Base-by-base conservation (phyloP, 2,888 invertebrate species). In the Dendrolimus pini region DNA sequence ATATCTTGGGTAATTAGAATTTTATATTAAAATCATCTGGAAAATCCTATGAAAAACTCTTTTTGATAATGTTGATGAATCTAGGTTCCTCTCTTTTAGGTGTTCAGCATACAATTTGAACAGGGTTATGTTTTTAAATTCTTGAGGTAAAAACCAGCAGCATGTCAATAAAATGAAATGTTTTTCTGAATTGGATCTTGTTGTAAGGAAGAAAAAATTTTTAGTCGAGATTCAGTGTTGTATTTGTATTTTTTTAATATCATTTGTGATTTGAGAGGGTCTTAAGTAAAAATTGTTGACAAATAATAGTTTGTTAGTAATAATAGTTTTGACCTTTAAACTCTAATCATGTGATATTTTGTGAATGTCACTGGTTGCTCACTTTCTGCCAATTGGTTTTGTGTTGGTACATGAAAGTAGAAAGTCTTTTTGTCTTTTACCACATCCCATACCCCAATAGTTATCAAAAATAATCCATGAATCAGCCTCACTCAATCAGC, bases 11-110 rank as follows among this genome's bases (percentile, higher is more conserved):
- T 14, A 54, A 54, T 9, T 56, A 52, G 52, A 60, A 60, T 54
- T 56, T 60, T 14, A 58, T 58, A 59, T 59, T 59, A 56, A 60
- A 62, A 57, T 57, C 53, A 13, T 57, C 57, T 55, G 59, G 55
- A 59, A 59, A 41, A 53, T 58, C 53, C 18, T 55, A 55, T 54
- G 52, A 58, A 60, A 60, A 47, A 60, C 58, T 60, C 52, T 55
- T 57, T 60, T 55, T 55, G 6, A 30, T 30, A 30, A 30, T 30
- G 6, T 6, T 30, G 55, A 55, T 55, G 55, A 58, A 52, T 59
- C 59, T 53, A 54, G 54, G 56, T 56, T 58, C 8, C 56, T 58
- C 59, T 57, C 54, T 59, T 56, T 56, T 41, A 58, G 54, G 52
- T 58, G 54, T 42, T 61, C 53, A 47, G 53, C 41, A 55, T 62